phyloP scores from a whole-genome alignment of 37 sponge, comb jelly and placozoan species.

The Oopsacas minuta region DNA sequence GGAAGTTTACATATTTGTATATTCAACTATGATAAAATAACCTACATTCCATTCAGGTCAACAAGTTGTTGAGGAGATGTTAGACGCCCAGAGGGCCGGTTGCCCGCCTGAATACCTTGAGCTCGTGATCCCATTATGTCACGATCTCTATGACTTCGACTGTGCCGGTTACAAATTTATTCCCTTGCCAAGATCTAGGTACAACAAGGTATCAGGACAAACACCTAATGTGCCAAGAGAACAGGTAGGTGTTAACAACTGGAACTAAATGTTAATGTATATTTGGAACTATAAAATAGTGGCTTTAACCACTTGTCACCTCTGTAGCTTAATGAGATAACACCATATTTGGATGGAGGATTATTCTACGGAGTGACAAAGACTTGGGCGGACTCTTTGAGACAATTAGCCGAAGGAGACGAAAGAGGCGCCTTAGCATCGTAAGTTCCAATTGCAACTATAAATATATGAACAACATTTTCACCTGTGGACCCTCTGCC shows the following conservation, averaged over 20 bases:
- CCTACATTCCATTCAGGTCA: conserved; percentile 42
- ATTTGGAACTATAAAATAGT: background rate
- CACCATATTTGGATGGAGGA: conserved; percentile 87
- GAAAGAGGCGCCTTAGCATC: background rate
- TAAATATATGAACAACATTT: too few species aligned
- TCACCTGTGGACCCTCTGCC: too few species aligned
- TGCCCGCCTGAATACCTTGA: conserved; percentile 86
- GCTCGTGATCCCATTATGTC: conserved; percentile 67
- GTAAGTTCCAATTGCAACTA: background rate
- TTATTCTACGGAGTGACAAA: conserved; percentile 81
- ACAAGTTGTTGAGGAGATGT: conserved; percentile 84
- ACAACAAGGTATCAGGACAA: conserved; percentile 66
- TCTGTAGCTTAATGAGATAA: conserved; percentile 78
- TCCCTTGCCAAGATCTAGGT: conserved; percentile 69
- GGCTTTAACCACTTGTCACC: too few species aligned
- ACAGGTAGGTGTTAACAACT: conserved; percentile 49
- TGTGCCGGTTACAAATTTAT: conserved; percentile 49
- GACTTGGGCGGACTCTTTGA: conserved; percentile 83
- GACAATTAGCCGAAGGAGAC: conserved; percentile 34
- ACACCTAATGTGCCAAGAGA: conserved; percentile 64
- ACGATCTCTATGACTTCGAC: conserved; percentile 58
- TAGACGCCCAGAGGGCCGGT: conserved; percentile 73
- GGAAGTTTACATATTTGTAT: background rate
- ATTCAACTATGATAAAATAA: background rate
- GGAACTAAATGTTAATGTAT: too few species aligned